Conservation (phyloP, 2,797 vertebrate genomes). For the Kryptolebias ocellatus region DNA sequence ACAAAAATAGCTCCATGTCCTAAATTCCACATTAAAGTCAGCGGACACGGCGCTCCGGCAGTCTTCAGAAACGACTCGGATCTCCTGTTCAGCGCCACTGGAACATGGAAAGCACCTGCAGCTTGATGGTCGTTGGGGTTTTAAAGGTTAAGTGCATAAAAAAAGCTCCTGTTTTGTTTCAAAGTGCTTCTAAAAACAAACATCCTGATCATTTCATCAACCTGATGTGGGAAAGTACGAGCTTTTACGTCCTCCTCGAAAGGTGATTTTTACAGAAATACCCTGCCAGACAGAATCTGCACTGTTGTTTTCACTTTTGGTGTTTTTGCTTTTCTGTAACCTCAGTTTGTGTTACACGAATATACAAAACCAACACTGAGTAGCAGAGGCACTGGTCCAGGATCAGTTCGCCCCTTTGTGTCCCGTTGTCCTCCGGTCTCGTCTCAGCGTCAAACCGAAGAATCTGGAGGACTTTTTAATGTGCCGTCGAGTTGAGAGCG, state of each 20-base stretch:
- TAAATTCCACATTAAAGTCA: conserved; percentile 60
- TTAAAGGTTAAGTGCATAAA: conserved; percentile 8
- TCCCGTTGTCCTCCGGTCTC: not conserved
- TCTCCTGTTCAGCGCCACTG: not conserved
- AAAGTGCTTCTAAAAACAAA: not conserved
- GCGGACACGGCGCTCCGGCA: conserved; percentile 10
- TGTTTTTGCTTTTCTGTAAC: conserved; percentile 1
- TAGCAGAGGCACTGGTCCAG: not conserved
- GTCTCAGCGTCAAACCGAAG: not conserved
- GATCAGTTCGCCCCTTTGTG: not conserved
- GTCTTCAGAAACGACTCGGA: not conserved
- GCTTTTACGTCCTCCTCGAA: conserved; percentile 6
- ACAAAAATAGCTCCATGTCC: conserved; percentile 73
- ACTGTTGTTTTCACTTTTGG: not conserved
- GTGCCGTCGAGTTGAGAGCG: too few relatives aligned
- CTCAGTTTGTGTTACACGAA: not conserved
- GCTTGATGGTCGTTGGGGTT: not conserved
- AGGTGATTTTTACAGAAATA: conserved; percentile 1
- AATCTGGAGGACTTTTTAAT: too few relatives aligned
- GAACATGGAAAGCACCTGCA: not conserved
- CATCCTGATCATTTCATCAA: not conserved
- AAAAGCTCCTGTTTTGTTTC: not conserved
- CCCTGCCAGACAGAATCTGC: not conserved
- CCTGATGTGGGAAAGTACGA: not conserved
- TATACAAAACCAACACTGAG: not conserved